Conservation (phyloP, 2,888 invertebrate genomes). For the Dicycla oo region DNA sequence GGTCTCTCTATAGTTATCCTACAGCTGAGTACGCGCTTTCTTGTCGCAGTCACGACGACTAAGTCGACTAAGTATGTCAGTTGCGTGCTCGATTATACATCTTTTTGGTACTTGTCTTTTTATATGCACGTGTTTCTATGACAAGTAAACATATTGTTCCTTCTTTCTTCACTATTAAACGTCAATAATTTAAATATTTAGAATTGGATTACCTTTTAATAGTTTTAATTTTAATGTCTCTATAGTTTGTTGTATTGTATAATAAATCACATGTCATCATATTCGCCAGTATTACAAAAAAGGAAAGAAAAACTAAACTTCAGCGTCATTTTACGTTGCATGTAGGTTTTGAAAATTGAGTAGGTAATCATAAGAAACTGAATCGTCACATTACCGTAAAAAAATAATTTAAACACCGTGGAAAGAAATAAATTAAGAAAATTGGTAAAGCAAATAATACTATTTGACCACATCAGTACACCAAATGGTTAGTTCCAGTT, state of each 20-base stretch:
- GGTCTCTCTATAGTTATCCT: no score
- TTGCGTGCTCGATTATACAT: background rate
- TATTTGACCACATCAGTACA: conserved; percentile 16
- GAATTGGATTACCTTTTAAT: background rate
- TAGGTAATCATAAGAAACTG: background rate
- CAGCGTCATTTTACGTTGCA: conserved; percentile 3
- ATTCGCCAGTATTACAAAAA: background rate
- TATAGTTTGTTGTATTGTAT: background rate
- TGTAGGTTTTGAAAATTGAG: conserved; percentile 4
- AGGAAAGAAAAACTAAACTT: background rate
- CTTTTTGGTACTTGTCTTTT: background rate
- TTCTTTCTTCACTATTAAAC: no score
- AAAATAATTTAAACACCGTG: background rate
- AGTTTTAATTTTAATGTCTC: background rate
- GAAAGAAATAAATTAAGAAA: conserved; percentile 1
- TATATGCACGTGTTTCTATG: background rate
- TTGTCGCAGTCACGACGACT: background rate
- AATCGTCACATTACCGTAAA: background rate
- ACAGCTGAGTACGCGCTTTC: no score
- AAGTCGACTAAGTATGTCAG: background rate
- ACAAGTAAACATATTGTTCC: background rate
- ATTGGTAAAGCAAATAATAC: background rate
- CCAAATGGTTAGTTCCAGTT: conserved; percentile 11
- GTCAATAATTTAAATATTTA: background rate
- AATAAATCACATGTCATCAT: background rate